These are phyloP conservation scores for Furcifer pardalis DNA, from an alignment of 2,797 vertebrate species.

Conservation along the genomic window DNA sequence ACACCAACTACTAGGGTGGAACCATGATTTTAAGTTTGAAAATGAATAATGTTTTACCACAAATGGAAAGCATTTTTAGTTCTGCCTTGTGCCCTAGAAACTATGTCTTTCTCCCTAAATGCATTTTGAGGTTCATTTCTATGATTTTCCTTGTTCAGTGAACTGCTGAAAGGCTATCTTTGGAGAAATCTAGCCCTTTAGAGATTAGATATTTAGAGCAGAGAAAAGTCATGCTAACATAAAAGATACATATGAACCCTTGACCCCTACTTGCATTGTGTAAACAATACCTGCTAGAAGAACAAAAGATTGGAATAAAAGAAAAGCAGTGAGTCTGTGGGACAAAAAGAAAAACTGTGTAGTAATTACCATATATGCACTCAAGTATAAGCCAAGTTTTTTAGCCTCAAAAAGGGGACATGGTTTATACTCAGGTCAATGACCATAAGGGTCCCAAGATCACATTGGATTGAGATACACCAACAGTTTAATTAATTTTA, in stretches of 20 bases:
- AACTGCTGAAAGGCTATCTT: slow-evolving; percentile 1
- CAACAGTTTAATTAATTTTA: no score
- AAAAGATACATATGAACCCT: not conserved
- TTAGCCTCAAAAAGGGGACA: no score
- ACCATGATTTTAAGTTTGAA: slow-evolving; percentile 21
- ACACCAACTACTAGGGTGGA: slow-evolving; percentile 27
- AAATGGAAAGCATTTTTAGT: slow-evolving; percentile 22
- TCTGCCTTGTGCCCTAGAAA: not conserved
- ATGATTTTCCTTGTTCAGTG: not conserved
- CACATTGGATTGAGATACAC: no score
- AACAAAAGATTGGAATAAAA: slow-evolving; percentile 16
- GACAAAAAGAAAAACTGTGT: not conserved
- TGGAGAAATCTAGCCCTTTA: not conserved
- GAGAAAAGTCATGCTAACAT: not conserved
- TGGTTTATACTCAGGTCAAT: no score
- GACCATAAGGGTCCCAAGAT: no score
- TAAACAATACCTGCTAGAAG: not conserved
- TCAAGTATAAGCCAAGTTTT: no score
- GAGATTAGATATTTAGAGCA: not conserved
- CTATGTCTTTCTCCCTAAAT: not conserved
- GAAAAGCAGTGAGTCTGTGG: not conserved
- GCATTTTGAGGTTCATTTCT: not conserved
- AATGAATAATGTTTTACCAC: slow-evolving; percentile 22
- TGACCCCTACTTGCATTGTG: not conserved
- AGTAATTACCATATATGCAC: no score